Evolutionary conservation across 2,888 invertebrate genomes (phyloP).

Genomic region (Empis livida): DNA sequence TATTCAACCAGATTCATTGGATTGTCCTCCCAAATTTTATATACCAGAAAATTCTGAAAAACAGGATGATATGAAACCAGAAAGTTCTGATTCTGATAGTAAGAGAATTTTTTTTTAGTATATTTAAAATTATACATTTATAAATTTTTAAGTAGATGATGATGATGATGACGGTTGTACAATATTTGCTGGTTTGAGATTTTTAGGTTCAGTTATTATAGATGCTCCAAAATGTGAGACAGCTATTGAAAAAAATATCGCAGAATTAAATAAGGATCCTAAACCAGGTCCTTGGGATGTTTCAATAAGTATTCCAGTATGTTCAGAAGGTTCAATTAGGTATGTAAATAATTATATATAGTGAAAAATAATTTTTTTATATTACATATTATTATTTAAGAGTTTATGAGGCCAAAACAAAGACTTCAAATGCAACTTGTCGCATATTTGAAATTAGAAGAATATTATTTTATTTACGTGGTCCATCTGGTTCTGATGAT

Average conservation of each 20-base stretch:
- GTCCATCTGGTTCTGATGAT: constrained; percentile 67
- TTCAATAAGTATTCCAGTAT: constrained; percentile 82
- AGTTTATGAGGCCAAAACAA: constrained; percentile 77
- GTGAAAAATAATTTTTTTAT: not conserved
- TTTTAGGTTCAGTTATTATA: constrained; percentile 83
- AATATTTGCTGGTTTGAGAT: constrained; percentile 84
- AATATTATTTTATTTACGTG: constrained; percentile 90
- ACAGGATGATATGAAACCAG: constrained; percentile 67
- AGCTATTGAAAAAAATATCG: constrained; percentile 89
- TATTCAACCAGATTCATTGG: too few relatives aligned
- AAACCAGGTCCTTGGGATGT: constrained; percentile 65
- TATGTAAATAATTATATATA: constrained; percentile 41
- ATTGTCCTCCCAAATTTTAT: too few relatives aligned
- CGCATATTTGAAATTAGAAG: constrained; percentile 82
- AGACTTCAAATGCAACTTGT: constrained; percentile 52
- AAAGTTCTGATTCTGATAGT: constrained; percentile 53
- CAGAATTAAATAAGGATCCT: constrained; percentile 65
- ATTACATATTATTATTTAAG: constrained; percentile 32
- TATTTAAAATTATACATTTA: not conserved
- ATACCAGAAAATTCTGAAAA: too few relatives aligned
- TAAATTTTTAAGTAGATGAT: constrained; percentile 48
- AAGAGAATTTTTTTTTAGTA: constrained; percentile 16
- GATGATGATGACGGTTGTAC: constrained; percentile 83
- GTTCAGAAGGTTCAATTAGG: constrained; percentile 88
- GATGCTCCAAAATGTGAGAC: constrained; percentile 83